A percentile compares a stretch with the other conserved stretches of the same genome.
Conservation (phyloP, 2,797 vertebrate genomes). For the Discoglossus pictus region DNA sequence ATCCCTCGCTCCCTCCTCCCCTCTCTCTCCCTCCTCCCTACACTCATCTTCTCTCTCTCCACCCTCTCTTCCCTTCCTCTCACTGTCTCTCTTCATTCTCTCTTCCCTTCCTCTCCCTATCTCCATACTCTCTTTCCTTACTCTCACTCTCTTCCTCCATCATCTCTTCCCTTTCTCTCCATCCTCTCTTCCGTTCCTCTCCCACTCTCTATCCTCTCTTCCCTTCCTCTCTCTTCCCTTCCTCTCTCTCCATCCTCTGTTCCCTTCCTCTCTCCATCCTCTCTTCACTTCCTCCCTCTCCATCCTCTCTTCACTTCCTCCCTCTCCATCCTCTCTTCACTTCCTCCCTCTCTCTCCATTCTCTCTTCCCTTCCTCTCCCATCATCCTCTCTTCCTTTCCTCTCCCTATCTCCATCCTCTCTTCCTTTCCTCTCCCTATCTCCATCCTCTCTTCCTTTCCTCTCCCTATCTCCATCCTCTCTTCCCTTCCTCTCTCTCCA, state of each 20-base stretch:
- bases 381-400: too few relatives aligned
- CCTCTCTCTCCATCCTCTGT: background rate
- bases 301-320: too few relatives aligned
- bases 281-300: too few relatives aligned
- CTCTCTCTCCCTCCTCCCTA: background rate
- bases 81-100: background rate
- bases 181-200: background rate
- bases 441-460: background rate
- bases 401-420: background rate
- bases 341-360: too few relatives aligned
- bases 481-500: background rate
- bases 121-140: background rate
- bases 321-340: too few relatives aligned
- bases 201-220: background rate
- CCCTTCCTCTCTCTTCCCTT: background rate
- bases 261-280: too few relatives aligned
- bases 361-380: too few relatives aligned
- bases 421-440: background rate
- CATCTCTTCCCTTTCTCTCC: background rate
- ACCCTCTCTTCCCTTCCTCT: background rate
- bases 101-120: background rate
- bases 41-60: background rate
- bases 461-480: background rate
- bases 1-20: background rate
- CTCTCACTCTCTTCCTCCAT: background rate